phyloP scores from a whole-genome alignment of 2,797 vertebrate genomes.

The Aldrovandia affinis region DNA sequence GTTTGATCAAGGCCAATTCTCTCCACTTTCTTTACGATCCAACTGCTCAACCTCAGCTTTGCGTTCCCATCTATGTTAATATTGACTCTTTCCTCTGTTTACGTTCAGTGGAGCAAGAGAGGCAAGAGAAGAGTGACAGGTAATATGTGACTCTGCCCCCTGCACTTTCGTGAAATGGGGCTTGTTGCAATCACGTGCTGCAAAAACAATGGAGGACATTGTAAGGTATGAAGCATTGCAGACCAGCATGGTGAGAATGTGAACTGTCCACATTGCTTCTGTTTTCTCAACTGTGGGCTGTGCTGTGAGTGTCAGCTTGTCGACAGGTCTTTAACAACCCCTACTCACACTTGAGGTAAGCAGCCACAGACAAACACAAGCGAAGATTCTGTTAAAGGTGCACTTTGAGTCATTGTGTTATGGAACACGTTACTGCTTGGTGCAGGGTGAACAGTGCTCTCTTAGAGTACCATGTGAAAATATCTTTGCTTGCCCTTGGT shows the following conservation, averaged over 20 bases:
- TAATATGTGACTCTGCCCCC: background rate
- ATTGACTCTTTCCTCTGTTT: background rate
- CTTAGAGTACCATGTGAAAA: background rate
- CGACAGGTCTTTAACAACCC: background rate
- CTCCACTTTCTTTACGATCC: background rate
- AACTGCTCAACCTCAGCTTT: background rate
- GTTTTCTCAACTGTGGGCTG: slow-evolving; percentile 27
- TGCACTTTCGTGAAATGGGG: background rate
- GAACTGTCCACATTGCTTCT: slow-evolving; percentile 25
- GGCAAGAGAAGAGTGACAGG: background rate
- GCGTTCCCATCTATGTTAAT: too few species aligned
- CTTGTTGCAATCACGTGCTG: background rate
- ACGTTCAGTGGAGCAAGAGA: background rate
- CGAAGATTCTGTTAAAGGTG: too few species aligned
- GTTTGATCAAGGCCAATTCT: background rate
- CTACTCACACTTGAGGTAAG: background rate
- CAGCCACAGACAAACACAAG: background rate
- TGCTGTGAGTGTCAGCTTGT: background rate
- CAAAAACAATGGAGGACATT: background rate
- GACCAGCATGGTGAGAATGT: slow-evolving; percentile 41
- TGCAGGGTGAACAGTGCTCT: background rate
- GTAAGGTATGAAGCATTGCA: slow-evolving; percentile 25
- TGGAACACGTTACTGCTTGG: background rate
- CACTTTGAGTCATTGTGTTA: background rate
- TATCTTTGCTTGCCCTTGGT: slow-evolving; percentile 1